Base-by-base conservation (phyloP, 2,797 vertebrate species). In the Rhinoraja longicauda region DNA sequence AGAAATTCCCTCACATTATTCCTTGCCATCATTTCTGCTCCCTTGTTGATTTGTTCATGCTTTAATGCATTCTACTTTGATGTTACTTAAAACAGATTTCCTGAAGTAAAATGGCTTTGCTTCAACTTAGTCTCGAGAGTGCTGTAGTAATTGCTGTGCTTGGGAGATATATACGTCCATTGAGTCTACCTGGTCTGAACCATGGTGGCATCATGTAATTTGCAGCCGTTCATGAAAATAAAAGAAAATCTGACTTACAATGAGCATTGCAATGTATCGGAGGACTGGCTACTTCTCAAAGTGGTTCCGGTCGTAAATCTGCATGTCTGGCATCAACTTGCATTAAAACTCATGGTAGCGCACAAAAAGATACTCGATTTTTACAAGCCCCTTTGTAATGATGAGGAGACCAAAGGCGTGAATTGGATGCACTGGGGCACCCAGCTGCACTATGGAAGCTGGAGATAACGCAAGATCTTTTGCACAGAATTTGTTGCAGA, bases 341-440 rank as follows among this genome's bases (percentile, higher is more conserved):
- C 26, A 59, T 59, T 84, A n/a, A 84, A 86, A 62, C 57, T 86
- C 57, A n/a, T 59, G 21, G 59, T 62, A 82, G 39, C 29, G 53
- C 26, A 84, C 57, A 53, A 81, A 7, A 3, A 53, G 78, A 53
- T 39, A 81, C 2, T 24, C 36, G 53, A 8, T 21, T 10, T 1
- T 24, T 53, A 81, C 21, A 53, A 45, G 79, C 32, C 45, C 21
- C 39, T 81, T 10, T 53, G 9, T 57, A 82, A 26, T 9, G 57
- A 82, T 82, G 82, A 82, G 79, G 79, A 53, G 57, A 82, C 57
- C 8, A 82, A 82, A 82, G 57, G 82, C 21, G 82, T 57, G 9
- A 53, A 45, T 57, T 39, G 57, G 21, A 0, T 29, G 57, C 45
- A 57, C 57, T 5, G 13, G 73, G 57, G 29, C 13, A 86, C 26